A percentile compares a stretch with the other conserved stretches of the same genome.
These are phyloP conservation scores for Plecturocebus donacophilus DNA, from an alignment of 2,113 vertebrate species.

Conservation along the genomic window DNA sequence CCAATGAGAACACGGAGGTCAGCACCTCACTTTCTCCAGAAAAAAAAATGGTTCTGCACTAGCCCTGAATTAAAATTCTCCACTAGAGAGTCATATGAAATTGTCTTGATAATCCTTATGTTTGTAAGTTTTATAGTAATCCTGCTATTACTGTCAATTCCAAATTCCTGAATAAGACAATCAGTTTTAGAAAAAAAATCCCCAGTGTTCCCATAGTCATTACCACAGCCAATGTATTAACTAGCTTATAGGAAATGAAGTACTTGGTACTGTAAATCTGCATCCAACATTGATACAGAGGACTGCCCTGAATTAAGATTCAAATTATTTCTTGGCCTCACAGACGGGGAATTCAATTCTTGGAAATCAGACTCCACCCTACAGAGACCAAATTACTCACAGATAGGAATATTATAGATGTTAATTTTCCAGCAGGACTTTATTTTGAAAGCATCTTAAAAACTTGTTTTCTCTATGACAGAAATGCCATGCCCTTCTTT, in stretches of 20 bases:
- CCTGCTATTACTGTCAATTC: background rate
- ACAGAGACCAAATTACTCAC: background rate
- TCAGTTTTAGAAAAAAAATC: background rate
- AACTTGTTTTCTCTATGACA: background rate
- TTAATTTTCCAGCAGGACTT: background rate
- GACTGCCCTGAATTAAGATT: background rate
- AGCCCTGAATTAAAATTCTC: background rate
- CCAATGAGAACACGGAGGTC: background rate
- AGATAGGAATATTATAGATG: background rate
- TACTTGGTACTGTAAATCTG: background rate
- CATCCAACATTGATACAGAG: background rate
- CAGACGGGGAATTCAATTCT: background rate
- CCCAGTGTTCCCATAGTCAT: background rate
- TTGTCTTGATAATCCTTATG: background rate
- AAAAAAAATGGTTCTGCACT: background rate
- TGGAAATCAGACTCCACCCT: conserved; percentile 17
- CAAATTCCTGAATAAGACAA: background rate
- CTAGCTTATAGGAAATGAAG: background rate
- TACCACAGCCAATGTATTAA: background rate
- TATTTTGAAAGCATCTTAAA: background rate
- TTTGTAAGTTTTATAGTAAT: background rate
- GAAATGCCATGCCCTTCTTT: background rate
- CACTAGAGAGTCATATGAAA: background rate
- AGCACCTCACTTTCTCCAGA: no score
- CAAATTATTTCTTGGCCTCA: conserved; percentile 16